phyloP scores from a whole-genome alignment of 2,888 invertebrate genomes.

The Amitus sp. region DNA sequence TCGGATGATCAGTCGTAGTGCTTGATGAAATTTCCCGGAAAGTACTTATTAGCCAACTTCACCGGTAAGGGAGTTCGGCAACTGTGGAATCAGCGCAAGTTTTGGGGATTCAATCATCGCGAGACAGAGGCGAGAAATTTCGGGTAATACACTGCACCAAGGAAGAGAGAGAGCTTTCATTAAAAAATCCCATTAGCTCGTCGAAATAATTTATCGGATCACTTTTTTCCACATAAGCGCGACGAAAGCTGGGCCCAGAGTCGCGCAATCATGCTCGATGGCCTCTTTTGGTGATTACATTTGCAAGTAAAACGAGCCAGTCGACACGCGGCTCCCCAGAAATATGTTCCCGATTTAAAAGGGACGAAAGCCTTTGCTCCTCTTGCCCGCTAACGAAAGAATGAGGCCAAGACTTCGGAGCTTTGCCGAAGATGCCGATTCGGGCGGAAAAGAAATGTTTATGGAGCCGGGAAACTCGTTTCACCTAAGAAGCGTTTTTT shows the following conservation, averaged over 20 bases:
- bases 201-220: conserved; percentile 9
- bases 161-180: not conserved
- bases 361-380: conserved; percentile 12
- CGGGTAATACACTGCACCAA: not conserved
- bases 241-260: conserved; percentile 35
- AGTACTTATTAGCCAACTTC: conserved; percentile 5
- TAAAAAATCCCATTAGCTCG: conserved; percentile 12
- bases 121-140: not conserved
- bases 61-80: not conserved
- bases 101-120: not conserved
- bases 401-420: no score
- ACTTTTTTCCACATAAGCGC: conserved; percentile 14
- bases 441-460: no score
- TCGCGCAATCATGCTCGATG: conserved; percentile 43
- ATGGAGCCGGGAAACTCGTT: no score
- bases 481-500: no score
- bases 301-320: conserved; percentile 60
- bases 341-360: conserved; percentile 43
- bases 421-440: no score
- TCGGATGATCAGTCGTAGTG: not conserved
- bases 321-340: conserved; percentile 39
- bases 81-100: conserved; percentile 1
- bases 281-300: conserved; percentile 60
- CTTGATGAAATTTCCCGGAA: not conserved
- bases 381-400: conserved; percentile 20